Evolutionary conservation across 2,888 invertebrate species (phyloP), one percentile per base, ranked within the genome.

Genomic region (Horisme vitalbata): DNA sequence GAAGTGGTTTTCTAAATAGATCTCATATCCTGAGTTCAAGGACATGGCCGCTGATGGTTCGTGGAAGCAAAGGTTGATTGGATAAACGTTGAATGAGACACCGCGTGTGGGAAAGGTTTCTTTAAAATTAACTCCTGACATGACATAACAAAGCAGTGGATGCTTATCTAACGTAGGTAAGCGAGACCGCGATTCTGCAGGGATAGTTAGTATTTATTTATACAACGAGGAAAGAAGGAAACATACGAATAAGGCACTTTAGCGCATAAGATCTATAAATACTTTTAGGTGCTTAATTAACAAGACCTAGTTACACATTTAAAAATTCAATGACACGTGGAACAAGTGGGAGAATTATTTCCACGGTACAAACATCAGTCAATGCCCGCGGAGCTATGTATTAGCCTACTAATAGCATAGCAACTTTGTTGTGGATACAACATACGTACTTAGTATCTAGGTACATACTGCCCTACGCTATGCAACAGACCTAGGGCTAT

Each of bases 351-450:
- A 41, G 33, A 45, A 30, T 49, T 34, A 44, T 53, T 45, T 38
- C 18, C 12, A 45, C 28, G 21, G 32, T 24, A 38, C 13, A 31
- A 23, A 26, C 41, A 43, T 45, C 56, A 55, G 52, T 55, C 57
- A 57, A 52, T 49, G 51, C 23, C 52, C 57, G 48, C 39, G 30
- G 41, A 53, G 55, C 43, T 47, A 57, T 59, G 52, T 46, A 46
- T 27, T 36, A 41, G 46, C 51, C 51, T 41, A 44, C 43, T 56
- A 52, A 57, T 57, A 55, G 57, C 56, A 52, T 57, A 50, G 55
- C 57, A 57, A 55, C 55, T 45, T 57, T 55, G 56, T 55, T 55
- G 52, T 53, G 52, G 34, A 26, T 37, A 43, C 32, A 15, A 18
- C 6, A 18, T 8, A 18, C 10, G 4, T n/a, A 13, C 2, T 34